Evolutionary conservation across 2,888 invertebrate species (phyloP).

Genomic region (Tipula vernalis): DNA sequence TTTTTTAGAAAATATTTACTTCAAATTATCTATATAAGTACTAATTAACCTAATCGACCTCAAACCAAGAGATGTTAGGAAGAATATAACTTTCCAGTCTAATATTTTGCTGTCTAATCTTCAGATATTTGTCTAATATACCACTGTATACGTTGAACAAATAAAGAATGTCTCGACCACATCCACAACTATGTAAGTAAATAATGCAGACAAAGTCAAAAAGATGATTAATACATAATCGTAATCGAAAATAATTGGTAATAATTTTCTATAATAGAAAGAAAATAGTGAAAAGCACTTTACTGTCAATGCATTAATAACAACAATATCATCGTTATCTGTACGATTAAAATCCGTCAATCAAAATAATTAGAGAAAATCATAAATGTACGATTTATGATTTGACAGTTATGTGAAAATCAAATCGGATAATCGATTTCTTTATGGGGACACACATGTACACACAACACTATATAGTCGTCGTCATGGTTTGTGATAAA

Average conservation of each 20-base stretch:
- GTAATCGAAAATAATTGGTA: neutral
- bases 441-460: neutral
- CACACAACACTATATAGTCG: neutral
- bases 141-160: no score
- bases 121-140: no score
- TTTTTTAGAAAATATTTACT: no score
- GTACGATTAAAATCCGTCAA: neutral
- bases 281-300: neutral
- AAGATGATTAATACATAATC: neutral
- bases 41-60: no score
- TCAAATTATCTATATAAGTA: no score
- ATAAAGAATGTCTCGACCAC: no score
- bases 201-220: neutral
- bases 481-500: neutral
- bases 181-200: no score
- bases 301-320: neutral
- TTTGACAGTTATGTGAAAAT: constrained; percentile 4
- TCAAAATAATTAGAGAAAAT: neutral
- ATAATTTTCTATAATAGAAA: neutral
- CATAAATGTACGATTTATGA: neutral
- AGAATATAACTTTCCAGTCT: no score
- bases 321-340: neutral
- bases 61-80: no score
- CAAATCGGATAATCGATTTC: neutral
- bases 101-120: no score